Evolutionary conservation across 2,797 vertebrate species (phyloP), one percentile per base, ranked within the genome.

Genomic region (Neomorphus geoffroyi): DNA sequence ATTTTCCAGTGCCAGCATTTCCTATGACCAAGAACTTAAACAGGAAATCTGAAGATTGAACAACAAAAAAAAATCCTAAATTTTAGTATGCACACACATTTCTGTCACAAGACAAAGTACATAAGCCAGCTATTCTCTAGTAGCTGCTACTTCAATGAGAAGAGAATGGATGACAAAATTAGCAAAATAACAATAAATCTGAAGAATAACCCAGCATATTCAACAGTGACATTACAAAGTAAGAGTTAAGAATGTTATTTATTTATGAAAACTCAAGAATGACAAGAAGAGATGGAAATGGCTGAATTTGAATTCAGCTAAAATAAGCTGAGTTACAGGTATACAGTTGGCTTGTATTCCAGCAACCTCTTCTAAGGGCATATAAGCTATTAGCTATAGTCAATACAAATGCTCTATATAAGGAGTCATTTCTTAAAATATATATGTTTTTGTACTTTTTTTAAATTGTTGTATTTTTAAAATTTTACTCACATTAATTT

Each of bases 21-120:
- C 98, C 98, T 90, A 98, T 98, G 33, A 98, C 98, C 97, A 98
- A 96, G 96, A 98, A 98, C 69, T 98, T 98, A 95, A 98, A 98
- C 60, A 98, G 96, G 87, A 98, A 98, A 97, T 98, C 98, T 98
- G 95, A 91, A 96, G 87, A 91, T 96, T 80, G 65, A 96, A 93
- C 91, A 64, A 69, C 37, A 90, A 91, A 60, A 79, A 53, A 16
- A 70, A 9, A 33, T 9, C 13, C 6, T 60, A 21, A 11, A 45
- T 79, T 92, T 84, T 73, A 86, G 33, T 30, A 81, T 0, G 5
- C 8, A n/a, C 11, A 80, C 56, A 39, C 9, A 24, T 60, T 82
- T 82, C 86, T 77, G 13, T 67, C 46, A 53, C n/a, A 69, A 83
- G 70, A 60, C 8, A 11, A 82, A 51, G 30, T 13, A 84, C 51